Base-by-base conservation (phyloP, 64 coral and sea anemone species). In the Montipora foliosa region DNA sequence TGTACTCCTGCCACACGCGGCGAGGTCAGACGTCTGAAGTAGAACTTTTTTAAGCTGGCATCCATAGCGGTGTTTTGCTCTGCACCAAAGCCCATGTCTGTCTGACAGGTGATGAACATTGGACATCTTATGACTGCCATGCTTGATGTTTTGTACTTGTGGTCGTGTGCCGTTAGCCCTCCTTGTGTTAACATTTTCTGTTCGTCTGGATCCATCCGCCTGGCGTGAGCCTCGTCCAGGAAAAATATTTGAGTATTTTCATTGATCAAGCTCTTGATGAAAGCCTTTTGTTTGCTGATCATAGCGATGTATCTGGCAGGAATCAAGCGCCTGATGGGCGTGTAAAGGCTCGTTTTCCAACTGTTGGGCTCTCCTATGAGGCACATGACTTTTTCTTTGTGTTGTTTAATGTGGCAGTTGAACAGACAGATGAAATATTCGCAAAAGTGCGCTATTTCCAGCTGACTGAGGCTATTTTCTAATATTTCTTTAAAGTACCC, bases 151-250 rank as follows among this genome's bases (percentile, higher is more conserved):
- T 61, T 78, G 10, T 58, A 79, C 75, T 67, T 89, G 14, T 21
- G n/a, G 37, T 83, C 81, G 13, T 88, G 44, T 13, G 61, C 61
- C 1, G 61, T 88, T 3, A 70, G 19, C 3, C 88, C 55, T 21
- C 64, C 89, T 69, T 91, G 89, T 3, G 89, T 91, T 4, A 91
- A 24, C 16, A 91, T 73, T 13, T 90, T 90, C 77, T 77, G 72
- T 60, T 90, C 45, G 17, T 90, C 77, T 1, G 60, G 58, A 47
- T 91, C 61, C 78, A 91, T 81, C 47, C 73, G 17, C 1, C 70
- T 79, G 0, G 21, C 59, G 44, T 64, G n/a, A 11, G 76, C 59
- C 25, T 79, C 76, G 61, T 90, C 88, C 29, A 25, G 59, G 44
- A 69, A 75, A 44, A 90, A 49, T 24, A 91, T 64, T 49, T 91